Percentiles rank a stretch among this genome's conserved stretches.
phyloP scores from a whole-genome alignment of 2,113 vertebrate species.

The Brachypodius melanocephalos region DNA sequence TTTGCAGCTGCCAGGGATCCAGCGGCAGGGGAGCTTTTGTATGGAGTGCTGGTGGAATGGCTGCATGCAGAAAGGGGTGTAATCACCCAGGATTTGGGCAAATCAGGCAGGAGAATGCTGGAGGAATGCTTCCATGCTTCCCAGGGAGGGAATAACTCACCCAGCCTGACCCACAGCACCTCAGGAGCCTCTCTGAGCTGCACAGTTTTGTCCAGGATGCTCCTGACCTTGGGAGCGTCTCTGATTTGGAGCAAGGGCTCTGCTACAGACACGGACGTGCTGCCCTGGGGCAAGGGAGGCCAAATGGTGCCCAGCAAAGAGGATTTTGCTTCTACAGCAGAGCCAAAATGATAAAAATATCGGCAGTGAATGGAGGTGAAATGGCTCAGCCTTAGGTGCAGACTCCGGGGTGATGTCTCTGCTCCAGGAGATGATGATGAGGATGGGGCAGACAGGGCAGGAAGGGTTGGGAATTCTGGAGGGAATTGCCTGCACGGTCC shows the following conservation, averaged over 20 bases:
- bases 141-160: neutral
- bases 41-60: neutral
- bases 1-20: neutral
- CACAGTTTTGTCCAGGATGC: neutral
- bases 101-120: neutral
- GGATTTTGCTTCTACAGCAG: slow-evolving; percentile 12
- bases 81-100: neutral
- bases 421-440: neutral
- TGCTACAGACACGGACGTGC: rapidly evolving
- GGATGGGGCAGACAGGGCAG: neutral
- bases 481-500: neutral
- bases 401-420: neutral
- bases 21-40: neutral
- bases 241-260: neutral
- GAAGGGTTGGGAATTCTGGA: neutral
- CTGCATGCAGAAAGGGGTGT: rapidly evolving
- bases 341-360: slow-evolving; percentile 14
- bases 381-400: neutral
- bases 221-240: neutral
- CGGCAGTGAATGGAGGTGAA: neutral
- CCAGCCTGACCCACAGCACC: neutral
- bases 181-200: neutral
- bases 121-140: neutral
- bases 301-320: slow-evolving; percentile 34
- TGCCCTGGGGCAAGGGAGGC: neutral